These are phyloP conservation scores for Chaenogobius annularis DNA, from an alignment of 2,113 vertebrate genomes.

Conservation along the genomic window DNA sequence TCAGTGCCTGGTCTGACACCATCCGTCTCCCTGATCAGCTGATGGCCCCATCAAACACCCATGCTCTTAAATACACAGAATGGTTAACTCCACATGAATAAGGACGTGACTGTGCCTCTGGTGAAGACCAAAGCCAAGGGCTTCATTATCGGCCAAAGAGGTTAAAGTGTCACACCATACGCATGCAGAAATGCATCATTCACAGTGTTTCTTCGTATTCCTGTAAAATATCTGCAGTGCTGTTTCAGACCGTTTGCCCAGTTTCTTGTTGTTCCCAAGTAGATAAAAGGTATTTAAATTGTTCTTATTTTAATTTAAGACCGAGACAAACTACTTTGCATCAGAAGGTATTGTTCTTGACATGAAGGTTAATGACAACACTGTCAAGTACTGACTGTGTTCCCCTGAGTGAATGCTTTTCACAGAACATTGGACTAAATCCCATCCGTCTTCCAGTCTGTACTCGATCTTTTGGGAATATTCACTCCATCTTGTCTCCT, in stretches of 20 bases:
- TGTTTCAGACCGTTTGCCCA: slow-evolving; percentile 11
- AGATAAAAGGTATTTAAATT: background rate
- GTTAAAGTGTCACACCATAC: slow-evolving; percentile 45
- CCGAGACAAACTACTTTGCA: slow-evolving; percentile 25
- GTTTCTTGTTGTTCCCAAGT: background rate
- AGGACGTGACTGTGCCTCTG: no score
- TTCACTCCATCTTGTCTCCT: slow-evolving; percentile 59
- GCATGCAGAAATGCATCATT: slow-evolving; percentile 53
- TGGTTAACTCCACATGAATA: slow-evolving; percentile 70
- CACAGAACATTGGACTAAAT: slow-evolving; percentile 31
- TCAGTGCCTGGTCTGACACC: slow-evolving; percentile 71
- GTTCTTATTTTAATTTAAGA: slow-evolving; percentile 7
- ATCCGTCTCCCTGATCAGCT: slow-evolving; percentile 75
- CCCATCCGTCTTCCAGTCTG: slow-evolving; percentile 53
- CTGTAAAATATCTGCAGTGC: background rate
- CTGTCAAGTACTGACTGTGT: slow-evolving; percentile 39
- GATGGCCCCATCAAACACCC: slow-evolving; percentile 67
- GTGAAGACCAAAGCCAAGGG: slow-evolving; percentile 11
- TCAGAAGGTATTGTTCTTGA: slow-evolving; percentile 24
- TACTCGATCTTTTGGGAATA: slow-evolving; percentile 56
- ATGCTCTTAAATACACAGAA: slow-evolving; percentile 63
- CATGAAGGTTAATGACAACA: slow-evolving; percentile 65
- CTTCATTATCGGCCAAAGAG: slow-evolving; percentile 38
- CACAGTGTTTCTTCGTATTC: no score
- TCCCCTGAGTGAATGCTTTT: slow-evolving; percentile 19